Conservation (phyloP, 2,797 vertebrate species). For the Sebastolobus altivelis region DNA sequence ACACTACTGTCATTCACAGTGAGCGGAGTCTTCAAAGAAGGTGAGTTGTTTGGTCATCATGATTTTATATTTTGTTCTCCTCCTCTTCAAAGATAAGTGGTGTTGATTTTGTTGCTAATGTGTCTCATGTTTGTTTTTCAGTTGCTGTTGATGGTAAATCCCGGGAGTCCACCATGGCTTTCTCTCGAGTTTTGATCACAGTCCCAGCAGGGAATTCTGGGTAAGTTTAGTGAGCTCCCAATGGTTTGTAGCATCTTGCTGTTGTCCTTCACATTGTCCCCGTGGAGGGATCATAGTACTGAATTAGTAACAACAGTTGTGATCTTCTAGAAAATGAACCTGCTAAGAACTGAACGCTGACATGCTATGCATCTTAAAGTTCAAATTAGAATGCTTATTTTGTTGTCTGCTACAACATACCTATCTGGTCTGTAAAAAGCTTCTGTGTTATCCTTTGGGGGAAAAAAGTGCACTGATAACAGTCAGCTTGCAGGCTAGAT, state of each 20-base stretch:
- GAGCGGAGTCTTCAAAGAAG: constrained; percentile 94
- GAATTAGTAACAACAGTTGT: neutral
- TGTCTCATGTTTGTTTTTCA: constrained; percentile 45
- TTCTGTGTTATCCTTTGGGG: neutral
- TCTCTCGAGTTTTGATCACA: constrained; percentile 91
- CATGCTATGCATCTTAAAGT: neutral
- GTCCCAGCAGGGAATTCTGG: constrained; percentile 90
- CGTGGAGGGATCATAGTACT: neutral
- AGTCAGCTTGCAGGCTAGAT: neutral
- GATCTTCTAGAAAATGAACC: neutral
- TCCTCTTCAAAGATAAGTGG: too few species aligned
- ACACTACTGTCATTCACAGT: constrained; percentile 91
- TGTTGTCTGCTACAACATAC: too few species aligned
- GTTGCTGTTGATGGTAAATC: constrained; percentile 89
- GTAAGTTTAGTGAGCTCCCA: constrained; percentile 76
- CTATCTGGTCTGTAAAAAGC: neutral
- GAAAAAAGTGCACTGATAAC: neutral
- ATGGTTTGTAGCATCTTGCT: constrained; percentile 2
- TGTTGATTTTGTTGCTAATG: constrained; percentile 1
- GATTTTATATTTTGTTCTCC: constrained; percentile 1
- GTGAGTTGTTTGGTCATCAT: constrained; percentile 69
- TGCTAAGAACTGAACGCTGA: neutral
- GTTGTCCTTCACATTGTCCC: constrained; percentile 9
- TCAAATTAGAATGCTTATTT: neutral
- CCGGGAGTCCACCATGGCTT: constrained; percentile 88